These are phyloP conservation scores for Acrobasis consociella DNA, from an alignment of 2,888 invertebrate genomes.

Conservation along the genomic window DNA sequence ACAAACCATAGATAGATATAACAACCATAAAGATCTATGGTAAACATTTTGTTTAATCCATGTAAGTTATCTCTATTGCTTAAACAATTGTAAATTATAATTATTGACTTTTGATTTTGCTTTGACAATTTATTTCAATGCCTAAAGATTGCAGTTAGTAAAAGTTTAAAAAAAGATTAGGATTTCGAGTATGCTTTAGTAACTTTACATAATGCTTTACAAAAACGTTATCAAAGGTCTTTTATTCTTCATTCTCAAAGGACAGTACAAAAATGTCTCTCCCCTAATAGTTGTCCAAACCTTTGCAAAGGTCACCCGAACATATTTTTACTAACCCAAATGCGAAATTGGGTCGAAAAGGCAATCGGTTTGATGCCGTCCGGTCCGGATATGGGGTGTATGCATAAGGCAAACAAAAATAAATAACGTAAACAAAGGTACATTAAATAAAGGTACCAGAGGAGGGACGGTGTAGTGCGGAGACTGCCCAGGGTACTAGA, in stretches of 20 bases:
- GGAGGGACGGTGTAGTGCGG: neutral
- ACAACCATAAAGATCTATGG: no score
- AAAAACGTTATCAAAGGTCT: neutral
- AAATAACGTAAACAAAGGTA: slow-evolving; percentile 15
- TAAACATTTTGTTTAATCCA: no score
- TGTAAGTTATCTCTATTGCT: no score
- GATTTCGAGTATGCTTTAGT: no score
- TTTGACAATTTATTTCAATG: no score
- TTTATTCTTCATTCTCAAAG: neutral
- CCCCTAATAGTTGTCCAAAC: neutral
- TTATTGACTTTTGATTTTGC: no score
- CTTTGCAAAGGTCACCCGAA: neutral
- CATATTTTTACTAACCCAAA: neutral
- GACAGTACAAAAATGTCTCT: neutral
- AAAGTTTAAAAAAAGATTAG: no score
- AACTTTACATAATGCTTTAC: no score
- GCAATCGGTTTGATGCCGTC: slow-evolving; percentile 13
- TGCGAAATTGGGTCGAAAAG: slow-evolving; percentile 4
- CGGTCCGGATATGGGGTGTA: slow-evolving; percentile 3
- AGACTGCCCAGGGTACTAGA: no score
- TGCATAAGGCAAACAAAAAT: slow-evolving; percentile 7
- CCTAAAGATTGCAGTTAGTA: no score
- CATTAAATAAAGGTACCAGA: slow-evolving; percentile 10
- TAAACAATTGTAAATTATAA: no score
- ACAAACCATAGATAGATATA: no score